phyloP scores from a whole-genome alignment of 2,888 invertebrate species.

The Mamestra brassicae region DNA sequence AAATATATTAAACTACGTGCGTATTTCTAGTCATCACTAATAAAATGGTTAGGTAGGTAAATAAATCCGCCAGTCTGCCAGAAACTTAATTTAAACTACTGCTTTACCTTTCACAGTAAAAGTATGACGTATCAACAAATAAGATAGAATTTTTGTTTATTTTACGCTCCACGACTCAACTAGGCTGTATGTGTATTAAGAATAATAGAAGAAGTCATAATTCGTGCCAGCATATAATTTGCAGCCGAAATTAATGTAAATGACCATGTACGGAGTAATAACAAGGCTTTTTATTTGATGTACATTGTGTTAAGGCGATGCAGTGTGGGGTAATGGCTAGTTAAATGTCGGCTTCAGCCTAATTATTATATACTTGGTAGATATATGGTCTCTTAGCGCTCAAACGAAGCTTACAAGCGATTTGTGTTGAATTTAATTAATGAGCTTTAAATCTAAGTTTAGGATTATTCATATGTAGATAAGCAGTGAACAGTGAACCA shows the following conservation, averaged over 20 bases:
- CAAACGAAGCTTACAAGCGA: slow-evolving; percentile 6
- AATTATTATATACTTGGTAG: not conserved
- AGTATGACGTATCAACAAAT: slow-evolving; percentile 67
- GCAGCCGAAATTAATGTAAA: slow-evolving; percentile 68
- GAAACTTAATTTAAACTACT: slow-evolving; percentile 26
- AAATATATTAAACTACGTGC: no score
- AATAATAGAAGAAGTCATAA: slow-evolving; percentile 64
- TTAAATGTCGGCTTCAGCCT: slow-evolving; percentile 1
- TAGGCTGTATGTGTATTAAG: slow-evolving; percentile 65
- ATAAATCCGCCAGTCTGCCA: not conserved
- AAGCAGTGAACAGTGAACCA: no score
- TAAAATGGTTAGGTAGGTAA: no score
- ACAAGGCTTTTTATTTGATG: slow-evolving; percentile 61
- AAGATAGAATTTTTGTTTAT: slow-evolving; percentile 73
- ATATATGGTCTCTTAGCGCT: slow-evolving; percentile 29
- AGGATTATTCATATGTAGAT: no score
- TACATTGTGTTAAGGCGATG: slow-evolving; percentile 41
- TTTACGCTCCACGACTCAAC: slow-evolving; percentile 74
- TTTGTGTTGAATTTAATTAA: slow-evolving; percentile 11
- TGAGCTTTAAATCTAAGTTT: not conserved
- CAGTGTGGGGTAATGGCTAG: slow-evolving; percentile 14
- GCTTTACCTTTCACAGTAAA: not conserved
- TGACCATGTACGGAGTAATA: slow-evolving; percentile 58
- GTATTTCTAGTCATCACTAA: no score
- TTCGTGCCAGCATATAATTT: slow-evolving; percentile 65